phyloP scores from a whole-genome alignment of 2,797 vertebrate species.

The Lophotriccus pileatus region DNA sequence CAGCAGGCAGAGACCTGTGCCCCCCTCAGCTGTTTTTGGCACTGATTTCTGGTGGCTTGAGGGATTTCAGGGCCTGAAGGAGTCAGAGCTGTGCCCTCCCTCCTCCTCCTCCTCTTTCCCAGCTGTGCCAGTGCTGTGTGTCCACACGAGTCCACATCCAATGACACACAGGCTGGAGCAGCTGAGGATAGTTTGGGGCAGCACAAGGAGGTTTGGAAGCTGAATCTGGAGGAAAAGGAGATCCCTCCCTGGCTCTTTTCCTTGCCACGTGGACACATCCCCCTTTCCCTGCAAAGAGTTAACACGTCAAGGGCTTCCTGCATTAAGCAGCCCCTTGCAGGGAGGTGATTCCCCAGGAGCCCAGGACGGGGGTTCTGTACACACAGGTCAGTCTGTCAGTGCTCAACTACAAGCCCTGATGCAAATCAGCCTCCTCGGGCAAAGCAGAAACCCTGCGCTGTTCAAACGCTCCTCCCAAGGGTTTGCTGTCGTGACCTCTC shows the following conservation, averaged over 20 bases:
- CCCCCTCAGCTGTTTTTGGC: not conserved
- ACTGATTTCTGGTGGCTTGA: not conserved
- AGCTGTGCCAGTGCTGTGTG: not conserved
- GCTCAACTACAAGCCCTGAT: slow-evolving; percentile 48
- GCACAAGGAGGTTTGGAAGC: not conserved
- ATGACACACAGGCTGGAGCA: not conserved
- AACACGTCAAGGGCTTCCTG: not conserved
- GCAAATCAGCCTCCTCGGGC: slow-evolving; percentile 45
- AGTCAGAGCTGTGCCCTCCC: not conserved
- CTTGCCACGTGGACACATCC: accelerated
- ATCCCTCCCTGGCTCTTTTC: not conserved
- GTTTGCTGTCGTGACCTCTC: slow-evolving; percentile 63
- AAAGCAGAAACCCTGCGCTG: slow-evolving; percentile 3
- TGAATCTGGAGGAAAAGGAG: not conserved
- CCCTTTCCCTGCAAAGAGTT: not conserved
- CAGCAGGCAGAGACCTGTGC: not conserved
- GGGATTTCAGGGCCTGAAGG: not conserved
- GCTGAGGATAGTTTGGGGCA: not conserved
- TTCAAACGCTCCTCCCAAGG: slow-evolving; percentile 8
- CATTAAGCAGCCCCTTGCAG: not conserved
- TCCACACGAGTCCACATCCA: not conserved
- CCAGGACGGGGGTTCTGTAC: not conserved
- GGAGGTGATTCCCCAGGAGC: not conserved
- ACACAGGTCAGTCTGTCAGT: slow-evolving; percentile 44
- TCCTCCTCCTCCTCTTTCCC: not conserved